Evolutionary conservation across 2,797 vertebrate species (phyloP).

Genomic region (Danio albolineatus): DNA sequence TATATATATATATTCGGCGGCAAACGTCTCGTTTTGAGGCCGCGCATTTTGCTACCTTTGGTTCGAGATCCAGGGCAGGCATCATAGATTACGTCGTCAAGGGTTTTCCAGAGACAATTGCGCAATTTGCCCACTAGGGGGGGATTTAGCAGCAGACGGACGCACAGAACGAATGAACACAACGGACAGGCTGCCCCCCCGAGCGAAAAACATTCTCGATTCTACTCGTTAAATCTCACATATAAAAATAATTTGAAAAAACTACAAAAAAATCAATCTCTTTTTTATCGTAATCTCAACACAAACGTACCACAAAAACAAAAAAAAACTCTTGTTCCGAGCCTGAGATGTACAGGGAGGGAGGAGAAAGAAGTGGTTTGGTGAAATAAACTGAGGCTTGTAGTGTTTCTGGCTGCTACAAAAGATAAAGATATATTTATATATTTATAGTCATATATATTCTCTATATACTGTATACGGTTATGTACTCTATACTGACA

Average conservation of each 20-base stretch:
- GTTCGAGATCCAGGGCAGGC: conserved; percentile 93
- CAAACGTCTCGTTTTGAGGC: conserved; percentile 87
- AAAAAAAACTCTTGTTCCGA: conserved; percentile 87
- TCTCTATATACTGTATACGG: conserved; percentile 73
- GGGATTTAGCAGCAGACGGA: conserved; percentile 86
- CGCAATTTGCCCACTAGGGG: conserved; percentile 86
- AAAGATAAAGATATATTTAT: conserved; percentile 86
- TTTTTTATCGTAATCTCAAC: conserved; percentile 79
- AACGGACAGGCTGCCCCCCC: conserved; percentile 90
- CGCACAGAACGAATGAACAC: conserved; percentile 61
- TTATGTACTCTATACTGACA: conserved; percentile 90
- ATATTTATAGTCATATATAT: conserved; percentile 69
- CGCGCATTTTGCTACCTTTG: conserved; percentile 93
- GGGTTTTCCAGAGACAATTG: conserved; percentile 92
- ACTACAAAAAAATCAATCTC: conserved; percentile 92
- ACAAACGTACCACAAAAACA: conserved; percentile 98
- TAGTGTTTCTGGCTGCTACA: conserved; percentile 98
- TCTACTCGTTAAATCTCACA: conserved; percentile 95
- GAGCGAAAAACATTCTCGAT: conserved; percentile 92
- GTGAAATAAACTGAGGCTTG: conserved; percentile 97
- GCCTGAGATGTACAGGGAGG: conserved; percentile 93
- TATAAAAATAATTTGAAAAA: conserved; percentile 98
- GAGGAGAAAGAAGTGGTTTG: conserved; percentile 79
- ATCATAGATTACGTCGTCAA: conserved; percentile 89
- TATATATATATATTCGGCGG: conserved; percentile 76